Base-by-base conservation (phyloP, 2,797 vertebrate genomes). In the Gymnoscopelus microlampas region DNA sequence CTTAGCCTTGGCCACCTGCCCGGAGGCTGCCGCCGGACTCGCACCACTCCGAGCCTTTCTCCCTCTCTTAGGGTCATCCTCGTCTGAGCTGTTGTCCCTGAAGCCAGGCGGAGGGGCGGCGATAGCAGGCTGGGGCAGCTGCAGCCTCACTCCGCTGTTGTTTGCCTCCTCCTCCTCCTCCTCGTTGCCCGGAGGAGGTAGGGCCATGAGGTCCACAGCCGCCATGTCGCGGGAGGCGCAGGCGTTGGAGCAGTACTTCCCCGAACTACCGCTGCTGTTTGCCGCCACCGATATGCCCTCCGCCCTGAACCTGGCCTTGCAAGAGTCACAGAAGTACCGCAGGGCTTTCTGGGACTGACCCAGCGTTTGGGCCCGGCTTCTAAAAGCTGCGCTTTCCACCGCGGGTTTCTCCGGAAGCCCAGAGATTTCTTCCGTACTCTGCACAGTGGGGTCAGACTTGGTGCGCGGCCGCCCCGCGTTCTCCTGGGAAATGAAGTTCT, bases 11-110 rank as follows among this genome's bases (percentile, higher is more conserved):
- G 84, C 91, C 4, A 84, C 80, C 65, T 93, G 91, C 60, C 67
- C 94, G 71, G 80, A 53, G 23, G 76, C 9, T 0, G 78, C 62
- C 1, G 63, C 80, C 47, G 70, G 23, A 53, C 44, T 79, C 56
- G 78, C 68, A 74, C 54, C 71, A 19, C 78, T 63, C 65, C 83
- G 81, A 72, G 79, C 79, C 73, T 91, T 94, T 0, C 93, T 94
- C 10, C 93, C 88, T 77, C 95, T 96, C 86, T 98, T 99, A 66
- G 93, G 68, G 70, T 99, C 97, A 0, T 99, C 98, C 85, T 99
- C 98, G 2, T 99, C 98, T 0, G 98, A 99, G 82, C 97, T 98
- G 91, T 99, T 99, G 89, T 99, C 98, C 76, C 96, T 95, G 90
- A 99, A 99, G 64, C 97, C 98, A 0, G 98, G 98, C 24, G 98